phyloP scores from a whole-genome alignment of 2,888 invertebrate species.

The Uropetala carovei region DNA sequence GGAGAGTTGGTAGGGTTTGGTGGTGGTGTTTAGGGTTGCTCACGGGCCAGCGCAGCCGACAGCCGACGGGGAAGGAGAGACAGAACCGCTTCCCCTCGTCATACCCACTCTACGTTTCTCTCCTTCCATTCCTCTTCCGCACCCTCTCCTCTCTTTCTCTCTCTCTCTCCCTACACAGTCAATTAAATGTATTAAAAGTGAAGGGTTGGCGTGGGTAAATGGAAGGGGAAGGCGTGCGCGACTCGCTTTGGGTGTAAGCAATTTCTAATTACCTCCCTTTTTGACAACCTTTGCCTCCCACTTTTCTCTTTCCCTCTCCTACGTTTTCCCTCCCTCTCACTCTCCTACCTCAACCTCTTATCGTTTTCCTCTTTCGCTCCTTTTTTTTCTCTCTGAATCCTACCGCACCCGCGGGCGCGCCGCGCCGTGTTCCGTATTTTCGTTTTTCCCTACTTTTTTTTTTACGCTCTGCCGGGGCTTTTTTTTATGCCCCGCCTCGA shows the following conservation, averaged over 20 bases:
- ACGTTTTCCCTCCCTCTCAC: not conserved
- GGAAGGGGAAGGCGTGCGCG: not conserved
- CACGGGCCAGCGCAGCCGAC: not conserved
- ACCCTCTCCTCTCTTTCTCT: too few species aligned
- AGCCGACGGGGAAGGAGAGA: not conserved
- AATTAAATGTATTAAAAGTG: slow-evolving; percentile 14
- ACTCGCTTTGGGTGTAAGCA: not conserved
- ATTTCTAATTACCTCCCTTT: slow-evolving; percentile 4
- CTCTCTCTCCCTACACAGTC: not conserved
- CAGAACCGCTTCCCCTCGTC: not conserved
- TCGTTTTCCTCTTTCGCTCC: not conserved
- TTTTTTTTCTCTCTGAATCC: not conserved
- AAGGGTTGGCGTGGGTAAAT: not conserved
- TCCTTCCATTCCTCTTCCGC: not conserved
- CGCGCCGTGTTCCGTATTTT: not conserved
- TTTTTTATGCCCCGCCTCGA: not conserved
- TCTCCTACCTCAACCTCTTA: not conserved
- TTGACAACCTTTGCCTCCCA: not conserved
- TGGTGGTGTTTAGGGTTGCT: not conserved
- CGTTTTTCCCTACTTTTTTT: not conserved
- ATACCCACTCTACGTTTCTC: not conserved
- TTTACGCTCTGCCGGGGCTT: not conserved
- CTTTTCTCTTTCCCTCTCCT: not conserved
- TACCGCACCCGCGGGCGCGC: not conserved
- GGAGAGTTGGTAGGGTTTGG: not conserved